These are phyloP conservation scores for Cavia porcellus DNA, from an alignment of 2,113 vertebrate genomes.

Conservation along the genomic window DNA sequence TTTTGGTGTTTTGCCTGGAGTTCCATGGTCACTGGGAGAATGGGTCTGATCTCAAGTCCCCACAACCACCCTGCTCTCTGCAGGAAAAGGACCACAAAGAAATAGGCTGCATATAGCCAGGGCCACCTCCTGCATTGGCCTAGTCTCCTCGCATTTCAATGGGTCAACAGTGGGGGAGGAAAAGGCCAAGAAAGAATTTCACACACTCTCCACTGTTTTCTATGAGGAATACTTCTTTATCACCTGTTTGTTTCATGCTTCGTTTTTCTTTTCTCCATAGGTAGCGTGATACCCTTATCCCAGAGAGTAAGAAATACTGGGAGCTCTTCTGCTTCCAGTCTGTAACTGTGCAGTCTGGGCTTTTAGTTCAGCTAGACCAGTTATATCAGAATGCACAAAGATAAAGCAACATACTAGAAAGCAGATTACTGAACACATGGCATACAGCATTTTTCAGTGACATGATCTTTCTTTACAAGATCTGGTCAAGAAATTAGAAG, in stretches of 20 bases:
- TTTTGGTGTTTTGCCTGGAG: too few species aligned
- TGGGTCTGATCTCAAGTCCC: not conserved
- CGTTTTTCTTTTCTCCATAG: not conserved
- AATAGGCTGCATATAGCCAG: not conserved
- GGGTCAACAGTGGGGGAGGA: not conserved
- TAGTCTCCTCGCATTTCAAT: not conserved
- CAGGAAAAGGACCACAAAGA: not conserved
- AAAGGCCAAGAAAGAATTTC: not conserved
- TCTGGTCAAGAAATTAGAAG: not conserved
- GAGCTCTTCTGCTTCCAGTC: not conserved
- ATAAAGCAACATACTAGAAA: not conserved
- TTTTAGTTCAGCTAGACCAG: not conserved
- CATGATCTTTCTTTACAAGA: not conserved
- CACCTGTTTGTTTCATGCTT: not conserved
- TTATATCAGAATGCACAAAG: not conserved
- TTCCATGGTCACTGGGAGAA: not conserved
- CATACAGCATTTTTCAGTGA: not conserved
- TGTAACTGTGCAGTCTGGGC: not conserved
- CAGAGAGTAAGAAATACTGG: not conserved
- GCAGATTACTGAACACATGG: not conserved
- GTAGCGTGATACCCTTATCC: not conserved
- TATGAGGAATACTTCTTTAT: not conserved
- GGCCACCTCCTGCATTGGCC: not conserved
- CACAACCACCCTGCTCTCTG: not conserved
- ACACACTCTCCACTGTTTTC: not conserved